Evolutionary conservation across 2,888 invertebrate species (phyloP).

Genomic region (Asteroscopus sphinx): DNA sequence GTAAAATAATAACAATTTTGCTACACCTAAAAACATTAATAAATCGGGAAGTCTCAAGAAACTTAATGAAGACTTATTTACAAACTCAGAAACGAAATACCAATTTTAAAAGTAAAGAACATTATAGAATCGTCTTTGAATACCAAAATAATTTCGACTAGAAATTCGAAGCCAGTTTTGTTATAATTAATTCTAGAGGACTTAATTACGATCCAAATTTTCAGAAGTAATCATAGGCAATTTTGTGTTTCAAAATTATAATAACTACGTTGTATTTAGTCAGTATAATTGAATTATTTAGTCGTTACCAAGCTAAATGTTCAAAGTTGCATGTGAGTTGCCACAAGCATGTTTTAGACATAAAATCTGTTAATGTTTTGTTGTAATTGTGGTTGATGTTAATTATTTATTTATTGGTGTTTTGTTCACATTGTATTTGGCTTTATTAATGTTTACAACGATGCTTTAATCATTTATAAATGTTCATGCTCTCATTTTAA

Average conservation of each 20-base stretch:
- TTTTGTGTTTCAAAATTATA: constrained; percentile 23
- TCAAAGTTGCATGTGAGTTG: constrained; percentile 1
- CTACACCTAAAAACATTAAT: constrained; percentile 11
- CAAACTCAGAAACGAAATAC: constrained; percentile 19
- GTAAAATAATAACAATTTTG: too few species aligned
- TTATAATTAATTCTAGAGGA: constrained; percentile 19
- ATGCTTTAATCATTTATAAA: not conserved
- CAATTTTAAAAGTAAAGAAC: constrained; percentile 4
- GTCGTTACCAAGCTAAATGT: not conserved
- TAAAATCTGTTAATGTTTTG: not conserved
- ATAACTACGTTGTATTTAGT: constrained; percentile 17
- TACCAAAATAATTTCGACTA: constrained; percentile 12
- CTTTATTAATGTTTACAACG: not conserved
- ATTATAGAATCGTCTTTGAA: constrained; percentile 14
- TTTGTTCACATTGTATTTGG: not conserved
- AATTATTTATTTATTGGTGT: not conserved
- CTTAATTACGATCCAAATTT: constrained; percentile 18
- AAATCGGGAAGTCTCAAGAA: constrained; percentile 15
- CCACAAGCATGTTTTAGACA: constrained; percentile 5
- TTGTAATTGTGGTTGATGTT: not conserved
- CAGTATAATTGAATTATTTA: constrained; percentile 3
- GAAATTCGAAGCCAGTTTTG: constrained; percentile 21
- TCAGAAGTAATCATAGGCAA: constrained; percentile 12
- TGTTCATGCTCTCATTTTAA: too few species aligned
- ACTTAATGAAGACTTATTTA: constrained; percentile 19